phyloP scores from a whole-genome alignment of 2,797 vertebrate genomes.

The Xyrichtys novacula region DNA sequence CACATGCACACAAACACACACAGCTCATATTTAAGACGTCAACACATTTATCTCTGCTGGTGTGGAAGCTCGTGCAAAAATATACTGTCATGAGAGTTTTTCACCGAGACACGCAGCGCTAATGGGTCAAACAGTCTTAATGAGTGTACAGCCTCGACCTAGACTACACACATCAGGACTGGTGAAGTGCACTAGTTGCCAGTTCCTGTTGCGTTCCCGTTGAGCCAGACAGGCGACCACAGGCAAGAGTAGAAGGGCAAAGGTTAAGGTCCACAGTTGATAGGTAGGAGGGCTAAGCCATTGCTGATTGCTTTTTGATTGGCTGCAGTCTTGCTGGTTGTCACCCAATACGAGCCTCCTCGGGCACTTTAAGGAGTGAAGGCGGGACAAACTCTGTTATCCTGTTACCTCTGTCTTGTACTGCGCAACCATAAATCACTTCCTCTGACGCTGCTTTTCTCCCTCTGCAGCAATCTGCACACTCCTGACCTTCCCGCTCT shows the following conservation, averaged over 20 bases:
- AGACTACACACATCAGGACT: conserved; percentile 16
- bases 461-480: not conserved
- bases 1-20: conserved; percentile 4
- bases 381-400: conserved; percentile 32
- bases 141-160: conserved; percentile 7
- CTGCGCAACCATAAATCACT: conserved; percentile 22
- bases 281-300: conserved; percentile 31
- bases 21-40: not conserved
- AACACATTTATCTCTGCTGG: conserved; percentile 24
- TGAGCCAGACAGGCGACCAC: conserved; percentile 17
- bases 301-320: conserved; percentile 61
- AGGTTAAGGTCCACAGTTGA: conserved; percentile 51
- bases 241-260: conserved; percentile 38
- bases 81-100: conserved; percentile 9
- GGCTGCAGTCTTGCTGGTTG: conserved; percentile 38
- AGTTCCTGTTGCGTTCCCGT: conserved; percentile 16
- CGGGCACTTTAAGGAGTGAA: conserved; percentile 28
- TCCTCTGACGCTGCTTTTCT: conserved; percentile 8
- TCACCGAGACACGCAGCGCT: conserved; percentile 14
- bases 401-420: conserved; percentile 37
- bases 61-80: conserved; percentile 34
- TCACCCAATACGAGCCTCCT: conserved; percentile 42
- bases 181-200: conserved; percentile 15
- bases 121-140: conserved; percentile 21
- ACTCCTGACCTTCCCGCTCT: conserved; percentile 20